phyloP scores from a whole-genome alignment of 2,888 invertebrate species.

The Yponomeuta evonymella region DNA sequence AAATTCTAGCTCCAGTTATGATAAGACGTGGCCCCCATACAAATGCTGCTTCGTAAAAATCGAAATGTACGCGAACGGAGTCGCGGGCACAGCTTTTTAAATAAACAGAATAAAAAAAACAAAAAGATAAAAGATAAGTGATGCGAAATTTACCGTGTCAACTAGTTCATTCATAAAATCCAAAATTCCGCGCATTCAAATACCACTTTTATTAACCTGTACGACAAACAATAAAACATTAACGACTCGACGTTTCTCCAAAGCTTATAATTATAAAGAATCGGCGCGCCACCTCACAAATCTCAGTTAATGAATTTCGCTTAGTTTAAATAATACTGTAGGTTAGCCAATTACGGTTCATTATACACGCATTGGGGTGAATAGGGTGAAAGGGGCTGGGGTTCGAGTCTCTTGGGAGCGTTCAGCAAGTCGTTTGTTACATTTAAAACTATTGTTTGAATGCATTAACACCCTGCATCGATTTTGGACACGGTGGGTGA shows the following conservation, averaged over 20 bases:
- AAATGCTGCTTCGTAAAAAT: too few relatives aligned
- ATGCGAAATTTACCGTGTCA: too few relatives aligned
- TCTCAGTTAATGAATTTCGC: slow-evolving; percentile 48
- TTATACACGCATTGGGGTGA: slow-evolving; percentile 34
- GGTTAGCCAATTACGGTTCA: slow-evolving; percentile 48
- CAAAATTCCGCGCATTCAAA: not conserved
- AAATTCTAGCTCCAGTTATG: too few relatives aligned
- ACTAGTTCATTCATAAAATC: too few relatives aligned
- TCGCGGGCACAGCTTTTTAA: too few relatives aligned
- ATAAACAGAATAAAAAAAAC: too few relatives aligned
- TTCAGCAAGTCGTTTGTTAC: slow-evolving; percentile 51
- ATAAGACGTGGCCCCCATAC: too few relatives aligned
- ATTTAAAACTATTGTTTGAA: slow-evolving; percentile 39
- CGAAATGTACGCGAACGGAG: too few relatives aligned
- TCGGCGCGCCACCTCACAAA: slow-evolving; percentile 40
- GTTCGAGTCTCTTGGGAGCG: slow-evolving; percentile 27
- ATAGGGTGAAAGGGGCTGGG: slow-evolving; percentile 20
- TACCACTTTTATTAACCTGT: not conserved
- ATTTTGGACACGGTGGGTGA: slow-evolving; percentile 13
- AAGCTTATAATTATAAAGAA: slow-evolving; percentile 10
- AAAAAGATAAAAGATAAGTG: too few relatives aligned
- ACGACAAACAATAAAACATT: not conserved
- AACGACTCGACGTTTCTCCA: not conserved
- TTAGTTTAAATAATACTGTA: slow-evolving; percentile 50
- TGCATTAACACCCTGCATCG: slow-evolving; percentile 34